Percentiles rank a stretch among this genome's conserved stretches.
Evolutionary conservation across 2,113 vertebrate genomes (phyloP).

Genomic region (Scolopax mira): DNA sequence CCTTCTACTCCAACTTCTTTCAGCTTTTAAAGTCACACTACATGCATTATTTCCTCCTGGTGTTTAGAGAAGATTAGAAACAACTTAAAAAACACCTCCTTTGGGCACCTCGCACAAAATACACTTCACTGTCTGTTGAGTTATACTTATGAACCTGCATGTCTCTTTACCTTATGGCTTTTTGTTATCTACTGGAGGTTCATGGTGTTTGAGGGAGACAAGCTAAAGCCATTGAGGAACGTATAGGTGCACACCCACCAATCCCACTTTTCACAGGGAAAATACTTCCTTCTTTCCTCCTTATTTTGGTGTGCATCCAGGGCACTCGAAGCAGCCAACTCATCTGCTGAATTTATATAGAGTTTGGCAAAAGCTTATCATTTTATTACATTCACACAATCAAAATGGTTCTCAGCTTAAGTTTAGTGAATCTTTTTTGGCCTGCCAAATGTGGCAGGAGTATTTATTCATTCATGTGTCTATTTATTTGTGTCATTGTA

Average conservation of each 20-base stretch:
- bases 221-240: not conserved
- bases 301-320: not conserved
- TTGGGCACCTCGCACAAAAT: not conserved
- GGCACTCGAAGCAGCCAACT: not conserved
- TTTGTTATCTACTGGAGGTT: not conserved
- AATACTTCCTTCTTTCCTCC: not conserved
- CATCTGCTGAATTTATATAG: not conserved
- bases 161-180: not conserved
- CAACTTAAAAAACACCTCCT: not conserved
- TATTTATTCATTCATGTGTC: not conserved
- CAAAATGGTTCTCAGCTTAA: not conserved
- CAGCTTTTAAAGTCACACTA: not conserved
- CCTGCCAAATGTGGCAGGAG: not conserved
- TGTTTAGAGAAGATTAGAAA: not conserved
- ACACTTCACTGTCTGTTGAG: not conserved
- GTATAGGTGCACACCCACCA: not conserved
- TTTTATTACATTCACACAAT: not conserved
- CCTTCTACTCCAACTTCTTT: not conserved
- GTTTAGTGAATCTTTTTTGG: not conserved
- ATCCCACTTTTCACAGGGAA: not conserved
- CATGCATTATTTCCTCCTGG: not conserved
- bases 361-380: not conserved
- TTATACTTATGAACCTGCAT: not conserved
- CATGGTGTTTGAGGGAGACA: not conserved
- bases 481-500: not conserved